Base-by-base conservation (phyloP, 1,140 invertebrate genomes). In the Drosophila nigromelanica region DNA sequence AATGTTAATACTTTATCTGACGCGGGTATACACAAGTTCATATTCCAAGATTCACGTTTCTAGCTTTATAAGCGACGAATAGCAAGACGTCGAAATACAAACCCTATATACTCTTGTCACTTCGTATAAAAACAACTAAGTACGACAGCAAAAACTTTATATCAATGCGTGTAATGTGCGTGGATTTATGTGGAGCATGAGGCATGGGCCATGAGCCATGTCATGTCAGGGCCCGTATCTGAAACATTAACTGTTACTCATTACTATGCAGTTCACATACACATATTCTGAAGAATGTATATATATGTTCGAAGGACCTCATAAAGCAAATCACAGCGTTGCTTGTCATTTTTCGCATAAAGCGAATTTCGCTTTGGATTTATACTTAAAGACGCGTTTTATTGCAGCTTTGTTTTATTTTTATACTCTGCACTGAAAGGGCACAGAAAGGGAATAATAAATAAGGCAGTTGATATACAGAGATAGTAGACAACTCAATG, bases 311-410 rank as follows among this genome's bases (percentile, higher is more conserved):
- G 60, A 78, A 73, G 71, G 21, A 72, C 54, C 55, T 67, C 71
- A 69, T 78, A 78, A 79, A 76, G 60, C 68, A 87, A 87, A 86
- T 87, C 82, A 78, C 76, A 76, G 71, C 59, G 72, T 68, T 71
- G 78, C 75, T 87, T 86, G 78, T 78, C 82, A 86, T 82, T 82
- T 82, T 82, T 87, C 78, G 81, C 81, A 87, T 87, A 52, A 68
- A 76, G 54, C 71, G 59, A 72, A 67, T 45, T 78, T 82, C 50
- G 27, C 64, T 67, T 55, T 47, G 40, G 35, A 45, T 61, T 50
- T 27, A 37, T 51, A 47, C 64, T 61, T 69, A 73, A 63, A 69
- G 69, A 12, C 62, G 37, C 42, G 58, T 66, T 72, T 72, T 72
- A 59, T 72, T 72, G 48, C 52, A 67, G 62, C 52, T 72, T 72